Base-by-base conservation (phyloP, 2,797 vertebrate genomes). In the Centroberyx gerrardi region DNA sequence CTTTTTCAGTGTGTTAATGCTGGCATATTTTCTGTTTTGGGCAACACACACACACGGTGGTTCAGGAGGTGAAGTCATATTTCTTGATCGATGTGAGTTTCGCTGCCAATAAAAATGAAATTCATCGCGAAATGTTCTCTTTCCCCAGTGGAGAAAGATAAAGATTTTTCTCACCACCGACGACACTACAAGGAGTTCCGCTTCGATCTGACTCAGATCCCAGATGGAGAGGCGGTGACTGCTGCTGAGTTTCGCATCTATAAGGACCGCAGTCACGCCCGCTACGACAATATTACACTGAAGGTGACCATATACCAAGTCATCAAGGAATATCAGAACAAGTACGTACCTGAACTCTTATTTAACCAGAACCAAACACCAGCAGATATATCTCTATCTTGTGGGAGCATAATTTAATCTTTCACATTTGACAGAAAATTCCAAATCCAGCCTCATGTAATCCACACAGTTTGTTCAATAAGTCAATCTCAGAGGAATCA, bases 181-280 rank as follows among this genome's bases (percentile, higher is more conserved):
- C 93, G 98, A 89, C 98, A 99, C 94, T 99, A 97, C 95, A 99
- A 99, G 92, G 98, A 99, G 91, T 99, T 99, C 84, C 96, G 98
- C 51, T 99, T 99, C 84, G 98, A 99, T 93, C 96, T 99, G 73
- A 99, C 98, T 80, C 97, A 99, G 90, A 99, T 99, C 89, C 98
- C 98, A 0, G 97, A 97, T 0, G 98, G 98, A 38, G 98, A 99
- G 87, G 97, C 97, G 0, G 98, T 99, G 86, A 99, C 98, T 2
- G 98, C 98, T 0, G 97, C 98, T 0, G 98, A 99, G 88, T 99
- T 99, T 91, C 96, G 98, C 55, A 98, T 99, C 92, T 99, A 98
- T 87, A 99, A 99, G 91, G 98, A 99, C 83, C 94, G 95, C 87
- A 97, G 97, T 90, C 95, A 95, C 78, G 91, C 84, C 58, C 96